Percentiles rank a stretch among this genome's conserved stretches.
Conservation (phyloP, 2,113 vertebrate genomes). For the Neolamprologus hecqui region DNA sequence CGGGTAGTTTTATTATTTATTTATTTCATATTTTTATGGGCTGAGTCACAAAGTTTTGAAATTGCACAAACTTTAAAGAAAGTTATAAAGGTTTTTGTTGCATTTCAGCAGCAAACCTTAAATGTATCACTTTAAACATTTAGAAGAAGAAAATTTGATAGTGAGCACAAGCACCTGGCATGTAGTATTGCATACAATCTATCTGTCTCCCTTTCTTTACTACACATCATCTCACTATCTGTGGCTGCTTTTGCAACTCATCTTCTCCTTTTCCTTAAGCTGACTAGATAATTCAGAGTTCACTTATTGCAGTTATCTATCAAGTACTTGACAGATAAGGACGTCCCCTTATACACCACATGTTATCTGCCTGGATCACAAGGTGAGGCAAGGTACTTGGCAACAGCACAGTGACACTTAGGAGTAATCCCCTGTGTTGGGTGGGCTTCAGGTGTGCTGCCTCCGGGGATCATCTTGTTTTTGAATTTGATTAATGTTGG, state of each 20-base stretch:
- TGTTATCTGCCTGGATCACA: not conserved
- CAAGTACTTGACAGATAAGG: slow-evolving; percentile 1
- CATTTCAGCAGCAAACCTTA: not conserved
- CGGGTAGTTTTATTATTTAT: not conserved
- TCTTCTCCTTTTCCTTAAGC: not conserved
- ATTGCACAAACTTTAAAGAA: not conserved
- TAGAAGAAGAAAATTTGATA: not conserved
- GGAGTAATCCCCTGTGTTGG: not conserved
- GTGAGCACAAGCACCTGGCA: not conserved
- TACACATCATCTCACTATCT: not conserved
- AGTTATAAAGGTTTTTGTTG: not conserved
- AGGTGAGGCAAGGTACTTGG: not conserved
- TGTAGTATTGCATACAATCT: not conserved
- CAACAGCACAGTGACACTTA: not conserved
- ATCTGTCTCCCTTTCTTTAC: not conserved
- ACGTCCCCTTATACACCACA: not conserved
- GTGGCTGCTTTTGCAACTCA: not conserved
- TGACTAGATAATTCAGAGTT: not conserved
- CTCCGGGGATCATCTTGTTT: not conserved
- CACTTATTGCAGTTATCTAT: not conserved
- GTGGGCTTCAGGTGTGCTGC: not conserved
- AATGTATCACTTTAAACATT: not conserved
- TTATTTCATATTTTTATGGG: not conserved
- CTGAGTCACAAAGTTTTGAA: not conserved
- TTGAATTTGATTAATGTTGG: not conserved